Base-by-base conservation (phyloP, 2,113 vertebrate species). In the Calonectris borealis region DNA sequence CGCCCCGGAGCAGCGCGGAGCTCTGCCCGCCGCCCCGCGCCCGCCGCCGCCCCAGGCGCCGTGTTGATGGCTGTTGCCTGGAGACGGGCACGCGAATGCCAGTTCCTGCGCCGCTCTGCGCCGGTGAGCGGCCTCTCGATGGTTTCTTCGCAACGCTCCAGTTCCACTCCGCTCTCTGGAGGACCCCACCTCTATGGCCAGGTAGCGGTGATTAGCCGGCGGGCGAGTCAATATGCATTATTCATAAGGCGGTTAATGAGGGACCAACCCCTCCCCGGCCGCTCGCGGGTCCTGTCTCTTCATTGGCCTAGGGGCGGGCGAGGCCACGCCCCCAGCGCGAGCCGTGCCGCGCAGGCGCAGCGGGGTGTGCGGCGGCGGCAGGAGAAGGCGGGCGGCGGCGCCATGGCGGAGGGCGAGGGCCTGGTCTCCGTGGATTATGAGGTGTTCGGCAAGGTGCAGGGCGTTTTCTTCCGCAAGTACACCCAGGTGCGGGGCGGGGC, bases 381-480 rank as follows among this genome's bases (percentile, higher is more conserved):
- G 51, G 15, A 0, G 55, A 11, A 0, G 6, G 0, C 0, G 14
- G 58, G 36, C 86, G 96, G 72, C 58, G 77, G 61, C 54, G 97
- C 85, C 85, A 99, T 99, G 99, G 98, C 98, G 49, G 96, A 96
- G 73, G 97, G 73, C 61, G 97, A 98, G 83, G 98, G 98, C 4
- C 84, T 99, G 10, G 19, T 99, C 55, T 99, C 99, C 7, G 98
- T 99, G 98, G 99, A 99, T 92, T 99, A 99, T 91, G 99, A 99
- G 95, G 96, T 99, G 88, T 99, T 92, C 96, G 99, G 99, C 76
- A 99, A 96, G 95, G 99, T 99, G 66, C 99, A 99, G 97, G 99
- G 99, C 40, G 99, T 99, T 62, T 99, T 99, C 97, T 99, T 99
- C 96, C 98, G 99, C 79, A 99, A 99, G 97, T 98, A 99, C 97